Percentiles rank a stretch among this genome's conserved stretches.
Conservation (phyloP, 2,888 invertebrate genomes). For the Prosapia bicincta region DNA sequence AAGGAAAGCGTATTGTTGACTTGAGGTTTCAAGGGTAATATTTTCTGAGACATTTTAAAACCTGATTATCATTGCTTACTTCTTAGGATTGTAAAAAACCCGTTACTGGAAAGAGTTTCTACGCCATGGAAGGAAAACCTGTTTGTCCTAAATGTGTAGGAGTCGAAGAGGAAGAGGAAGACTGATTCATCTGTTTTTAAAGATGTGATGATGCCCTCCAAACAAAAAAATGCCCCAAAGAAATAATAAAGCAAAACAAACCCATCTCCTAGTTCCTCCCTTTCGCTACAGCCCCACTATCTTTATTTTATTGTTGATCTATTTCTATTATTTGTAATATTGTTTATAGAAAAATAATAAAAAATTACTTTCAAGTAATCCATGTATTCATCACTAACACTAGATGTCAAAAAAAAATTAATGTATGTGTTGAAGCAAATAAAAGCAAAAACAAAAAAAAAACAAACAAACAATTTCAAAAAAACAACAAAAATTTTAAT, state of each 20-base stretch:
- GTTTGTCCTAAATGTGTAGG: constrained; percentile 93
- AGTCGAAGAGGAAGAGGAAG: constrained; percentile 78
- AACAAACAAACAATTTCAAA: not conserved
- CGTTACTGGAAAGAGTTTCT: constrained; percentile 94
- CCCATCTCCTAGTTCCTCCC: not conserved
- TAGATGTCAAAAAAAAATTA: not conserved
- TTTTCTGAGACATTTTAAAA: not conserved
- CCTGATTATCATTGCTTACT: not conserved
- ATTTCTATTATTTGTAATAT: constrained; percentile 28
- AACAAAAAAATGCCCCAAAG: constrained; percentile 6
- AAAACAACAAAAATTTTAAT: not conserved
- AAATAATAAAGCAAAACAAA: not conserved
- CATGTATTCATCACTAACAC: not conserved
- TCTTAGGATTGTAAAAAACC: constrained; percentile 87
- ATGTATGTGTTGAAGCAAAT: not conserved
- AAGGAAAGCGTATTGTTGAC: too few species aligned
- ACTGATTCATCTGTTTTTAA: constrained; percentile 39
- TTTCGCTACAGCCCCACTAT: not conserved
- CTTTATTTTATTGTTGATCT: constrained; percentile 21
- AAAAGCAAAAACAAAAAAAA: not conserved
- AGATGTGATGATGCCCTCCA: constrained; percentile 18
- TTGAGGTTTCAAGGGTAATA: not conserved
- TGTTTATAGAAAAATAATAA: constrained; percentile 25
- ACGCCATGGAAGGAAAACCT: constrained; percentile 95
- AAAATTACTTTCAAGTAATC: constrained; percentile 14